These are phyloP conservation scores for Bombus sibiricus DNA, from an alignment of 1,140 invertebrate genomes.

Conservation along the genomic window DNA sequence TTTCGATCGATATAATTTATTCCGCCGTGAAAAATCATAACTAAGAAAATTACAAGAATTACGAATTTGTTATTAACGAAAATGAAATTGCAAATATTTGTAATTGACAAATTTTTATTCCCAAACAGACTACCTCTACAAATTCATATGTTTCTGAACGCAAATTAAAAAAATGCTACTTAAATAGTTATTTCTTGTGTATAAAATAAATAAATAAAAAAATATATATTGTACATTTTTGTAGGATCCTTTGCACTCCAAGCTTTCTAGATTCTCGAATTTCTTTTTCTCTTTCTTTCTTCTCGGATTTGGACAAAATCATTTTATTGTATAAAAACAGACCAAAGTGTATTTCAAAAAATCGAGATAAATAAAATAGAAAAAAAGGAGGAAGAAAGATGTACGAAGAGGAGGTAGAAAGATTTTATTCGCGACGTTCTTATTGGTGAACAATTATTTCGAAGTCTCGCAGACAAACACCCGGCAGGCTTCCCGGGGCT, in stretches of 20 bases:
- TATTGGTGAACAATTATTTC: conserved; percentile 59
- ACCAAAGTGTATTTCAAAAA: neutral
- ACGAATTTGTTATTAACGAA: neutral
- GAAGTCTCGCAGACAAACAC: conserved; percentile 58
- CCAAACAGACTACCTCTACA: neutral
- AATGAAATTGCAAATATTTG: neutral
- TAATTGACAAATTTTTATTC: neutral
- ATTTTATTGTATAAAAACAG: too few species aligned
- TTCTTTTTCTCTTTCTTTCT: too few species aligned
- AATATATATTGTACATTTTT: too few species aligned
- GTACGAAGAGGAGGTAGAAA: neutral
- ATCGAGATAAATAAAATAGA: neutral
- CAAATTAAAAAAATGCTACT: neutral
- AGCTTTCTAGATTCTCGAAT: too few species aligned
- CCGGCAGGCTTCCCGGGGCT: conserved; percentile 51
- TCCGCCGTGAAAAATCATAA: too few species aligned
- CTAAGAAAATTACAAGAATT: neutral
- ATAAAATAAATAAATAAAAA: too few species aligned
- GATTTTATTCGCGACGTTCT: conserved; percentile 28
- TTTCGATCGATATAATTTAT: conserved; percentile 18
- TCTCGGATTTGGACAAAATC: too few species aligned
- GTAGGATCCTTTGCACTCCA: too few species aligned
- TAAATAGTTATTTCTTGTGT: too few species aligned
- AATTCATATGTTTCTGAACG: neutral
- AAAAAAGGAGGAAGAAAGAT: neutral